phyloP scores from a whole-genome alignment of 2,797 vertebrate genomes.

The Esox masquinongy region DNA sequence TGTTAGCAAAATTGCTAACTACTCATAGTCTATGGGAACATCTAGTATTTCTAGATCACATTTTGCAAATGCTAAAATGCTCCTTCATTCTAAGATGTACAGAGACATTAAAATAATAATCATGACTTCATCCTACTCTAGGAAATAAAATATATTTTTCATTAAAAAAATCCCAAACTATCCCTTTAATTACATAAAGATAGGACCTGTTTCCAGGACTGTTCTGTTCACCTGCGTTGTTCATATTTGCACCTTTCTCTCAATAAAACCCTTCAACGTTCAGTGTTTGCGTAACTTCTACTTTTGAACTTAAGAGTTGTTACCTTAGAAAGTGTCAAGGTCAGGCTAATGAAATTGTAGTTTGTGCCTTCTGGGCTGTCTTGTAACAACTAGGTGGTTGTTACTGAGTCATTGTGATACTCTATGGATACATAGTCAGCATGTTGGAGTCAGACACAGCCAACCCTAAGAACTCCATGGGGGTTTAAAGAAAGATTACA shows the following conservation, averaged over 20 bases:
- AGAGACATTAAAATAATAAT: no score
- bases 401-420: slow-evolving; percentile 42
- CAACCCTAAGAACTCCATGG: slow-evolving; percentile 27
- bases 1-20: no score
- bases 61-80: no score
- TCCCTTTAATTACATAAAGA: not conserved
- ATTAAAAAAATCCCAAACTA: no score
- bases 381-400: slow-evolving; percentile 19
- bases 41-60: no score
- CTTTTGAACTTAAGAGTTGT: not conserved
- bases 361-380: slow-evolving; percentile 48
- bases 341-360: slow-evolving; percentile 42
- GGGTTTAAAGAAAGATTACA: slow-evolving; percentile 4
- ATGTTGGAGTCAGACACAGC: slow-evolving; percentile 50
- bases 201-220: not conserved
- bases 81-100: no score
- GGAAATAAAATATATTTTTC: no score
- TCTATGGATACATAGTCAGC: slow-evolving; percentile 60
- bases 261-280: not conserved
- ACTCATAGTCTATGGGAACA: no score
- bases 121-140: no score
- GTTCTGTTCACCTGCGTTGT: not conserved
- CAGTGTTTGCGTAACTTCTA: not conserved
- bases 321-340: slow-evolving; percentile 16
- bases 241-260: not conserved